Base-by-base conservation (phyloP, 1,140 invertebrate genomes). In the Hestina assimilis region DNA sequence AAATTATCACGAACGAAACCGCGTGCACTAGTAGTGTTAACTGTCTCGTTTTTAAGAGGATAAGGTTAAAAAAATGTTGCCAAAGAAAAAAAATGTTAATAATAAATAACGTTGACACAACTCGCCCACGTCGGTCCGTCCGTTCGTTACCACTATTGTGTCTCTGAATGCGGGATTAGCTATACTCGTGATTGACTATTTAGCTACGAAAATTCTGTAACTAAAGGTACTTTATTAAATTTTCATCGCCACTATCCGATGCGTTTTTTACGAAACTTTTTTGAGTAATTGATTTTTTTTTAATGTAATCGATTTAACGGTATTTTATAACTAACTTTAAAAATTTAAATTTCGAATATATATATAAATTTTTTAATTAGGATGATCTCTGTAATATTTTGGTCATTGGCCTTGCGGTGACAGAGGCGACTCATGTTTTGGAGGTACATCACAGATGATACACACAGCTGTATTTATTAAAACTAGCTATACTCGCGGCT, bases 131-230 rank as follows among this genome's bases (percentile, higher is more conserved):
- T 83, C 75, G 69, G 81, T 80, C 69, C 69, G 82, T 83, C 63
- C 79, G 81, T 86, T 88, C 84, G 84, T 88, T 88, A 88, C 78
- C 72, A 67, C 81, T 65, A 88, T 88, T 88, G 84, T 87, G 69
- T 56, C 53, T 60, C 66, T 82, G 75, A 80, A 83, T 79, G 74
- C 78, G 67, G 76, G 81, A 87, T 87, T 83, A 83, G 78, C 84
- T 76, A 81, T 76, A 63, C 71, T 79, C 80, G 72, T 86, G 83
- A 86, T 87, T 83, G 81, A 86, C 83, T 87, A 86, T 86, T 87
- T 83, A 82, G 73, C 66, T 75, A 70, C 66, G n/a, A n/a, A 54
- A 76, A 72, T 63, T 69, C 70, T 72, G 71, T 79, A n/a, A n/a
- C n/a, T n/a, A n/a, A n/a, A n/a, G n/a, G n/a, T 51, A 35, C 15